phyloP scores from a whole-genome alignment of 1,140 invertebrate genomes.

The Drosophila takahashii region DNA sequence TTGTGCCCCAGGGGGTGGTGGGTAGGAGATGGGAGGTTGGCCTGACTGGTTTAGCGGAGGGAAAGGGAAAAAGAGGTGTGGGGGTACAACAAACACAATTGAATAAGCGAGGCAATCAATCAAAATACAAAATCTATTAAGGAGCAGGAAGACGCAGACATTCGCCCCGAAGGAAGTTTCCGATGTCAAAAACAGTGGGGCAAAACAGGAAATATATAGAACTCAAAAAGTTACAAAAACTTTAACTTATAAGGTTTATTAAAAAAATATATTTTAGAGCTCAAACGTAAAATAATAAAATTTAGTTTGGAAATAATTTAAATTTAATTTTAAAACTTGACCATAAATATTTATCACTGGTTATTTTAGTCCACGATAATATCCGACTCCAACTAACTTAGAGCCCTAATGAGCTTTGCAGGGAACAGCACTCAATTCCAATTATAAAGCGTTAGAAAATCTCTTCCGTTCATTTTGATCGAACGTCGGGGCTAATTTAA shows the following conservation, averaged over 20 bases:
- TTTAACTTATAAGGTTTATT: neutral
- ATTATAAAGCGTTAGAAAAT: conserved; percentile 65
- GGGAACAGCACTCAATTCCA: conserved; percentile 38
- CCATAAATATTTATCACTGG: no score
- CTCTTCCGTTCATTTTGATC: conserved; percentile 59
- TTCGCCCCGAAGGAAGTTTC: conserved; percentile 53
- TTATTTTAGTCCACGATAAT: neutral
- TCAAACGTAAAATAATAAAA: no score
- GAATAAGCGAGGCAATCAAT: conserved; percentile 83
- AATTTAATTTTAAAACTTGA: no score
- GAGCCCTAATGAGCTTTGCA: conserved; percentile 24
- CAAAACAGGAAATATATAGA: no score
- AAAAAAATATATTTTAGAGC: no score
- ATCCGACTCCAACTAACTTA: conserved; percentile 14
- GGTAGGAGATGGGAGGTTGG: neutral
- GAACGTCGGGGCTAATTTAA: conserved; percentile 65
- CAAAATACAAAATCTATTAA: conserved; percentile 83
- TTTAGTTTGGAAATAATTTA: no score
- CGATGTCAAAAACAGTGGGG: conserved; percentile 39
- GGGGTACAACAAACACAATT: conserved; percentile 64
- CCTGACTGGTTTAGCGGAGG: conserved; percentile 34
- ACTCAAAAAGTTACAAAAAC: neutral
- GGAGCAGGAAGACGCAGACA: conserved; percentile 51
- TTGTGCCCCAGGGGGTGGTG: conserved; percentile 3
- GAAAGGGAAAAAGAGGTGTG: neutral